These are phyloP conservation scores for Oncorhynchus clarkii DNA, from an alignment of 2,113 vertebrate genomes.

Conservation along the genomic window DNA sequence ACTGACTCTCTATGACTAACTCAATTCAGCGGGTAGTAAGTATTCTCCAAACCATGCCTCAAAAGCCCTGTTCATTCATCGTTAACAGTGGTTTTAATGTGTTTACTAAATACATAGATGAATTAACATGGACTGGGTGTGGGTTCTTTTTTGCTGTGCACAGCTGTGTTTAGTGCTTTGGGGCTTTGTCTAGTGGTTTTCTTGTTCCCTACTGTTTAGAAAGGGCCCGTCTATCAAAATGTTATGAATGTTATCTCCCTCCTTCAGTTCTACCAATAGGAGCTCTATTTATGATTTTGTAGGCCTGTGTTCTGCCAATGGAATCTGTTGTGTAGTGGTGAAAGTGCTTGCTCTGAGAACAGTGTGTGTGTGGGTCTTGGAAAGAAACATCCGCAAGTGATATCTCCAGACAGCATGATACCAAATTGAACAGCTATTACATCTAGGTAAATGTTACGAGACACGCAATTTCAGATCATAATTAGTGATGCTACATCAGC, in stretches of 20 bases:
- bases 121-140: slow-evolving; percentile 36
- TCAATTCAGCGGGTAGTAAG: slow-evolving; percentile 24
- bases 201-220: slow-evolving; percentile 30
- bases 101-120: slow-evolving; percentile 51
- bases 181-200: slow-evolving; percentile 13
- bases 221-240: slow-evolving; percentile 18
- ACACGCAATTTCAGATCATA: slow-evolving; percentile 14
- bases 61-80: slow-evolving; percentile 55
- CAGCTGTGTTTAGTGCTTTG: slow-evolving; percentile 29
- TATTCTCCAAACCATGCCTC: slow-evolving; percentile 27
- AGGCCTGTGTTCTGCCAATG: slow-evolving; percentile 14
- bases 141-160: slow-evolving; percentile 25
- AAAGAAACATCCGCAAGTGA: background rate
- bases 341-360: too few species aligned
- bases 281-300: slow-evolving; percentile 28
- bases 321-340: slow-evolving; percentile 8
- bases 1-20: background rate
- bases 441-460: slow-evolving; percentile 38
- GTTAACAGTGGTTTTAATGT: slow-evolving; percentile 61
- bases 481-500: slow-evolving; percentile 37
- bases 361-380: background rate
- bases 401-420: slow-evolving; percentile 5
- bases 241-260: background rate
- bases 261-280: background rate
- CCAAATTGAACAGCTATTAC: slow-evolving; percentile 16